phyloP scores from a whole-genome alignment of 2,797 vertebrate species.

The Limosa lapponica region DNA sequence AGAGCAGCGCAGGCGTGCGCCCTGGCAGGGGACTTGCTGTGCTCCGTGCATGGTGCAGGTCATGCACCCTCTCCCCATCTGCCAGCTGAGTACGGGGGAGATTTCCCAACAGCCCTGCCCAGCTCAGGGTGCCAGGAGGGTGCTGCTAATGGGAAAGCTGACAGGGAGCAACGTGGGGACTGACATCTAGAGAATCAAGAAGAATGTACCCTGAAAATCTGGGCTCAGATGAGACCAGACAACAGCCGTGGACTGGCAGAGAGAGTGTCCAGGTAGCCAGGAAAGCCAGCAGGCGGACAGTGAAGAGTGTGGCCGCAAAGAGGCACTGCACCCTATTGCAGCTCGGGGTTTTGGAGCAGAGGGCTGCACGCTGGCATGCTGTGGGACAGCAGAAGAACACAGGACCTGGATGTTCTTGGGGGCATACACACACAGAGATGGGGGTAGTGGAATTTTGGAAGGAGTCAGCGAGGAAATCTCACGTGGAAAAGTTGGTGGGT shows the following conservation, averaged over 20 bases:
- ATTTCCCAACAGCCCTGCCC: not conserved
- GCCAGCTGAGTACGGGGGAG: not conserved
- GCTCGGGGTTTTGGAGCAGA: not conserved
- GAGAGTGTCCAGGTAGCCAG: not conserved
- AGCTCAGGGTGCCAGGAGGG: not conserved
- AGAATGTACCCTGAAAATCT: not conserved
- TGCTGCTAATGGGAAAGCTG: not conserved
- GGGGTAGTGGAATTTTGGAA: not conserved
- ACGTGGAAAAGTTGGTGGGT: not conserved
- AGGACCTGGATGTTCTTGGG: not conserved
- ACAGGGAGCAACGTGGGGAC: not conserved
- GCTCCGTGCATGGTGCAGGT: no score
- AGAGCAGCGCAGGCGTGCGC: not conserved
- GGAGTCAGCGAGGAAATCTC: not conserved
- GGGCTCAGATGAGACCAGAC: not conserved
- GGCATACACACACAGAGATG: no score
- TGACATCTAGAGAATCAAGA: not conserved
- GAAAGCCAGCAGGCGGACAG: not conserved
- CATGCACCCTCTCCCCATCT: fast-evolving
- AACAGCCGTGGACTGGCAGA: fast-evolving
- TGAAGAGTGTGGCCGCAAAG: not conserved
- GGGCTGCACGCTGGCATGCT: fast-evolving
- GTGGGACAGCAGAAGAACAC: fast-evolving
- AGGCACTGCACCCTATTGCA: not conserved
- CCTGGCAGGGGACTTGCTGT: not conserved